Base-by-base conservation (phyloP, 2,888 invertebrate species). In the Herminia tarsipennalis region DNA sequence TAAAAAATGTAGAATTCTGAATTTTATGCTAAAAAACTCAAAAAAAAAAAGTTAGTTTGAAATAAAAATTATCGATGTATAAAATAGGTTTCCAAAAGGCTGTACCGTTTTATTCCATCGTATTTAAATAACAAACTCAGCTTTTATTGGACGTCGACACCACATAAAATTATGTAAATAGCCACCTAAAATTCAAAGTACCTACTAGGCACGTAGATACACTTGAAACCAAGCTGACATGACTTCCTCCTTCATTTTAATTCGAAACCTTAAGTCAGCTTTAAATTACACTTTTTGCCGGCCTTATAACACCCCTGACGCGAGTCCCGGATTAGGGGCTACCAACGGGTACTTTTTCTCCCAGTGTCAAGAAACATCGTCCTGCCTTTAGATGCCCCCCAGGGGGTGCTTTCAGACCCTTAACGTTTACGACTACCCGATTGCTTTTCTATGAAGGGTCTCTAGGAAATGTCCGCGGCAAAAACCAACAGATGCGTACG, bases 391-490 rank as follows among this genome's bases (percentile, higher is more conserved):
- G 89, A 82, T 79, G 90, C 86, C 88, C 93, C 93, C 92, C 70
- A 78, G 93, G 92, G 93, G 87, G 92, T 88, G 73, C 85, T 93
- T 91, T 79, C 74, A 78, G 86, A 85, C 91, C 92, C 90, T 91
- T 92, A 92, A 92, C 92, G 88, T 93, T 93, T 93, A 93, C 93
- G 92, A 92, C 92, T 89, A 89, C 88, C 88, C 93, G 93, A 93
- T 93, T 93, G 93, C 93, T 92, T 91, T 91, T 89, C 90, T 86
- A 90, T 90, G 90, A 91, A 89, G 88, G 90, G 83, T 73, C 82
- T 77, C 70, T 69, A 70, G 68, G 77, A 78, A 76, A 82, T 75
- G 78, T 74, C 76, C 78, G 76, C 70, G 79, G 75, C 84, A 86
- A 82, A 83, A 86, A 84, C 78, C 77, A 77, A 77, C 88, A 88